A percentile compares a stretch with the other conserved stretches of the same genome.
phyloP scores from a whole-genome alignment of 1,140 invertebrate genomes.

The Drosophila santomea region DNA sequence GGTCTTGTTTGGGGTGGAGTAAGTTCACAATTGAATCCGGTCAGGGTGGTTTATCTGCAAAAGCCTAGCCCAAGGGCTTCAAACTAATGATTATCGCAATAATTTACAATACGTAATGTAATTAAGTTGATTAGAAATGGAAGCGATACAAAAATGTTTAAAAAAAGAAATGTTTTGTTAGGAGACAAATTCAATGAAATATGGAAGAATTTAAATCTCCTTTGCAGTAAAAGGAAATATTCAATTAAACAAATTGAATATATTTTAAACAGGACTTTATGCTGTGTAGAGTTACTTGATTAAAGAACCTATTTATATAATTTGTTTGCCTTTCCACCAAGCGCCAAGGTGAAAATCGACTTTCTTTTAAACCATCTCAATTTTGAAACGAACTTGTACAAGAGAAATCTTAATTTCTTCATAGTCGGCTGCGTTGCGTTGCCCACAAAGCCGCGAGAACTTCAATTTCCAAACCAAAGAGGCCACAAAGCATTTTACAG shows the following conservation, averaged over 20 bases:
- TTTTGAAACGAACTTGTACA: not conserved
- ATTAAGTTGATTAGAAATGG: slow-evolving; percentile 1
- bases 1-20: slow-evolving; percentile 26
- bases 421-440: slow-evolving; percentile 20
- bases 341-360: not conserved
- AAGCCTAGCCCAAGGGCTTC: not conserved
- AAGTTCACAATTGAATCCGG: slow-evolving; percentile 42
- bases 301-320: too few relatives aligned
- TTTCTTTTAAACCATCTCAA: not conserved
- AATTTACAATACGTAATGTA: not conserved
- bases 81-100: slow-evolving; percentile 3
- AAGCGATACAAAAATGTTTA: too few relatives aligned
- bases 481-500: slow-evolving; percentile 33
- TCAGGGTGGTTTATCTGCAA: slow-evolving; percentile 5
- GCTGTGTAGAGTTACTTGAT: too few relatives aligned
- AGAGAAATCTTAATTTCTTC: slow-evolving; percentile 19
- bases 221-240: too few relatives aligned
- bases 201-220: too few relatives aligned
- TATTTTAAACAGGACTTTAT: too few relatives aligned
- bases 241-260: too few relatives aligned
- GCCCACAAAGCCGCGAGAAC: slow-evolving; percentile 39
- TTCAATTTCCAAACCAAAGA: slow-evolving; percentile 20
- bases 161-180: too few relatives aligned
- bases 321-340: too few relatives aligned
- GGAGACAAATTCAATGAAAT: too few relatives aligned